Percentiles rank a stretch among this genome's conserved stretches.
Evolutionary conservation across 2,113 vertebrate genomes (phyloP).

Genomic region (Etia nguti): DNA sequence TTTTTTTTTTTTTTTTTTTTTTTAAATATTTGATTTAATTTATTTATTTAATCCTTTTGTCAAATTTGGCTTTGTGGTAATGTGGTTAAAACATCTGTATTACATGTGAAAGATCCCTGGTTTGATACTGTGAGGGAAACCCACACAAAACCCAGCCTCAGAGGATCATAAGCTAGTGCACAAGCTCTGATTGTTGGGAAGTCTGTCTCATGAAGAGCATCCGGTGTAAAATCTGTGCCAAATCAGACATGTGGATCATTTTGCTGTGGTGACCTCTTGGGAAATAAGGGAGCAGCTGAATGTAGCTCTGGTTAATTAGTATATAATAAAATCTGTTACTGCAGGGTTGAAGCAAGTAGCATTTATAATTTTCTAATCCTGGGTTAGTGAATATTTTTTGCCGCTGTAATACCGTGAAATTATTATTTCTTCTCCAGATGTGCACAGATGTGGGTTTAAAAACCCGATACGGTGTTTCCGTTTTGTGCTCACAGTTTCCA

Average conservation of each 20-base stretch:
- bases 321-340: neutral
- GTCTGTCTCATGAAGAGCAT: neutral
- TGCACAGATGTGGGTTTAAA: neutral
- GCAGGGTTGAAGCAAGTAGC: neutral
- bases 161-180: neutral
- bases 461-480: neutral
- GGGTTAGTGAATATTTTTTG: neutral
- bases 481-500: neutral
- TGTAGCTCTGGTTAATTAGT: neutral
- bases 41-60: neutral
- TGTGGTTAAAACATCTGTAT: neutral
- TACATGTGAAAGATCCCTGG: neutral
- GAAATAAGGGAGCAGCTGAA: neutral
- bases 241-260: neutral
- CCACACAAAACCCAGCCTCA: neutral
- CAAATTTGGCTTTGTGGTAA: neutral
- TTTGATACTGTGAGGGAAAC: neutral
- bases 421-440: neutral
- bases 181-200: neutral
- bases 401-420: neutral
- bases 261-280: neutral
- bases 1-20: no score
- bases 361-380: neutral
- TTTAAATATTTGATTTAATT: rapidly evolving
- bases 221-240: neutral